Conservation (phyloP, 2,888 invertebrate genomes). For the Pollenia angustigena region DNA sequence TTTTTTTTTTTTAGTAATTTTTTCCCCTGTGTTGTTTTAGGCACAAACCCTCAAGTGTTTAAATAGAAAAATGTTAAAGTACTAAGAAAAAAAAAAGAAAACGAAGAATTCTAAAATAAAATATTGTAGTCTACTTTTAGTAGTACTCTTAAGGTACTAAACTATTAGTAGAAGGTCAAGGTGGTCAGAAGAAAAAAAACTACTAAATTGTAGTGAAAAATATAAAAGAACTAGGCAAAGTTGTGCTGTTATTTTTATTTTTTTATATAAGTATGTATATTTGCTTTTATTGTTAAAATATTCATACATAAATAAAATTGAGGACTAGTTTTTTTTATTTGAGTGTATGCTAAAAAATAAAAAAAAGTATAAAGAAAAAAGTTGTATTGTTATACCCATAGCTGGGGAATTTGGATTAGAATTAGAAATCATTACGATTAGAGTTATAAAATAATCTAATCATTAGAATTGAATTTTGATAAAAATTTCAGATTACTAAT, state of each 20-base stretch:
- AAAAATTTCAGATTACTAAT: no score
- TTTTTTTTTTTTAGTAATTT: neutral
- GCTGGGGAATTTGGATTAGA: no score
- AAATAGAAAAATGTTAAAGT: slow-evolving; percentile 28
- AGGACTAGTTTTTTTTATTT: neutral
- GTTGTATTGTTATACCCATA: no score
- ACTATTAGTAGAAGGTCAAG: slow-evolving; percentile 73
- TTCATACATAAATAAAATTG: neutral
- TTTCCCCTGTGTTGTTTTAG: slow-evolving; percentile 30
- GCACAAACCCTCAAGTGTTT: slow-evolving; percentile 36
- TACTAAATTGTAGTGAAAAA: neutral
- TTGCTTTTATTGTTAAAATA: slow-evolving; percentile 18
- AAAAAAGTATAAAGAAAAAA: no score
- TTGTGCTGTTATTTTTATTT: slow-evolving; percentile 6
- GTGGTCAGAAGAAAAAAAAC: slow-evolving; percentile 51
- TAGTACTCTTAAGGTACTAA: slow-evolving; percentile 55
- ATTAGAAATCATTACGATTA: no score
- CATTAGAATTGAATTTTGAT: no score
- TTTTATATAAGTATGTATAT: neutral
- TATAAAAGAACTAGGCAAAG: slow-evolving; percentile 10
- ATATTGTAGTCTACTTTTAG: slow-evolving; percentile 67
- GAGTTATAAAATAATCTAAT: no score
- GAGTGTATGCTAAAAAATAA: no score
- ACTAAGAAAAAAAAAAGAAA: slow-evolving; percentile 14
- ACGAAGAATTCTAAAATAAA: slow-evolving; percentile 24